Evolutionary conservation across 2,888 invertebrate species (phyloP), one percentile per base, ranked within the genome.

Genomic region (Hartigia nigra): DNA sequence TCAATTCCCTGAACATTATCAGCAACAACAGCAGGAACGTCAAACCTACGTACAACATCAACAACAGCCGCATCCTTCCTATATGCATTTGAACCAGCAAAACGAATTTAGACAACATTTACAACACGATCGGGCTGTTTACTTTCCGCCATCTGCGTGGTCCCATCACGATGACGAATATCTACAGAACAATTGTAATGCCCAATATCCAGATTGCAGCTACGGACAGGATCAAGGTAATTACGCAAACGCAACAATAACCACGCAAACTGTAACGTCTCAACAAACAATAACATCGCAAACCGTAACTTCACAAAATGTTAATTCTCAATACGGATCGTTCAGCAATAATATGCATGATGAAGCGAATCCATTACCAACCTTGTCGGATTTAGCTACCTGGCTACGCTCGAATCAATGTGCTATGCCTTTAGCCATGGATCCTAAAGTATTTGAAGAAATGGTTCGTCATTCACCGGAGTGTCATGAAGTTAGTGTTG

Each of bases 401-500:
- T 82, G 80, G 81, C 80, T 83, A 31, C 75, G 78, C 76, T 75
- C 78, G 31, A 77, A 82, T 31, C 74, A 74, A 36, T n/a, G 69
- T 1, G 70, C 36, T 14, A 74, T 74, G 75, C 75, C 34, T 9
- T 9, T 69, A 3, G 35, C 70, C 69, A 79, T 78, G 35, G 32
- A 70, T 72, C 77, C 70, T 35, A 72, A 75, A 39, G 70, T 31
- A 14, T 70, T 80, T 23, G 77, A 79, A 23, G 75, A 32, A 31
- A 74, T 70, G 37, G 76, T 76, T 14, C 72, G 31, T 31, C 75
- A 78, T 23, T 70, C 77, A 31, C 70, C 78, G 14, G 77, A 74
- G 35, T 76, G 70, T 35, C 78, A 79, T 31, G 79, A 79, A 12
- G 55, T 78, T 31, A 76, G 75, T 35, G 12, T 75, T 12, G 80